Evolutionary conservation across 2,113 vertebrate genomes (phyloP), one percentile per base, ranked within the genome.

Genomic region (Alouatta palliata): DNA sequence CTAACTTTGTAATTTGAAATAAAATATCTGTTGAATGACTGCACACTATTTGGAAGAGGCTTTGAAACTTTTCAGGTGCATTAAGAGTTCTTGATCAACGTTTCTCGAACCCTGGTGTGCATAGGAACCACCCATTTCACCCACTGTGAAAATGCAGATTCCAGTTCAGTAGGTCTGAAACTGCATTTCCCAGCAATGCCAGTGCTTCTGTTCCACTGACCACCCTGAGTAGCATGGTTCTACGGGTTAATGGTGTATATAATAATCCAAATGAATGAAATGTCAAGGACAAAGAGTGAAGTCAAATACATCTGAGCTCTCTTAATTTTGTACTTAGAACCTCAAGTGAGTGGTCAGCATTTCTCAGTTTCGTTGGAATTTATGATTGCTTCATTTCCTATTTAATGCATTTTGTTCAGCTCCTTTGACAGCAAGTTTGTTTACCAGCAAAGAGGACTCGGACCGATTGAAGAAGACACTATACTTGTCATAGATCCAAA

Each of bases 401-500:
- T 97, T 97, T 79, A 73, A 49, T 98, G 6, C 91, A 56, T 97
- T 92, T 96, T 94, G 11, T 98, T 43, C 93, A 99, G 99, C 95
- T 99, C 99, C 61, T 99, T 99, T 98, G 98, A 99, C 98, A 98
- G 95, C 86, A 98, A 98, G 49, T 99, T 98, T 75, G 75, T 98
- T 93, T 99, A 99, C 98, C 99, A 99, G 97, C 99, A 99, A 98
- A 99, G 98, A 98, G 99, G 98, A 71, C 98, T 99, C 8, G 99
- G 99, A 85, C 99, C 99, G 8, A 99, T 99, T 97, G 99, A 99
- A 98, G 99, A 99, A 96, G 99, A 99, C 80, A 99, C 99, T 12
- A 99, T 99, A 97, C 97, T 99, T 98, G 99, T 99, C 68, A 97
- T 99, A 88, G 99, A 99, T 95, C 98, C 99, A 71, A 98, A 94